These are phyloP conservation scores for Idaea aversata DNA, from an alignment of 2,888 invertebrate genomes.

Conservation along the genomic window DNA sequence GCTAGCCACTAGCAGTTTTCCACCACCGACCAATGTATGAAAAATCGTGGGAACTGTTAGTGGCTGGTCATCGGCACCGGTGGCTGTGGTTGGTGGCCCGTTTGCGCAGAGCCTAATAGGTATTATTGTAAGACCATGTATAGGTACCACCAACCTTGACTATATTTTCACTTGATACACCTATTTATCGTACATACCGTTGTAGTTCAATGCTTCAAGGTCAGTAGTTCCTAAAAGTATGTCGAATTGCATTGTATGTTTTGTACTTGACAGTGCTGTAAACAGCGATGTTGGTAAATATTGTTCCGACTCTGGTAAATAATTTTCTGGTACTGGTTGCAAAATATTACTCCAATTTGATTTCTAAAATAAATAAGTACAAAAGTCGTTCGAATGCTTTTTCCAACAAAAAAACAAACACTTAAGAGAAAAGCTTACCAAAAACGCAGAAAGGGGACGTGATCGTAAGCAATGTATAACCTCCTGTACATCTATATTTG, in stretches of 20 bases:
- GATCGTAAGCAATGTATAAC: slow-evolving; percentile 82
- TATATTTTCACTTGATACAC: slow-evolving; percentile 16
- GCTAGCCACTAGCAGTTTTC: too few species aligned
- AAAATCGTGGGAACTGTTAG: too few species aligned
- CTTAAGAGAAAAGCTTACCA: slow-evolving; percentile 39
- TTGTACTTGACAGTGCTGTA: slow-evolving; percentile 74
- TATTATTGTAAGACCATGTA: not conserved
- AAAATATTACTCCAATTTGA: slow-evolving; percentile 80
- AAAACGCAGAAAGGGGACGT: slow-evolving; percentile 75
- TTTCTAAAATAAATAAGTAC: slow-evolving; percentile 58
- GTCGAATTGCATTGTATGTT: slow-evolving; percentile 80
- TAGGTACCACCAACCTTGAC: slow-evolving; percentile 19
- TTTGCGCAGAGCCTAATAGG: too few species aligned
- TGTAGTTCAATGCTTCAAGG: slow-evolving; percentile 82
- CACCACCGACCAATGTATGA: too few species aligned
- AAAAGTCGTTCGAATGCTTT: slow-evolving; percentile 4
- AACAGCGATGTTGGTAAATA: slow-evolving; percentile 80
- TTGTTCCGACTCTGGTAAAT: slow-evolving; percentile 80
- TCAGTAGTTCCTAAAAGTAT: slow-evolving; percentile 85
- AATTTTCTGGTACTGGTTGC: slow-evolving; percentile 83
- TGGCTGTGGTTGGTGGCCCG: too few species aligned
- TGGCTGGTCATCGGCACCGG: too few species aligned
- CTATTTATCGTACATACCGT: slow-evolving; percentile 53
- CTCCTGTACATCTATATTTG: slow-evolving; percentile 68
- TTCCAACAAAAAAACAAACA: not conserved